Evolutionary conservation across 1,140 invertebrate genomes (phyloP), one percentile per base, ranked within the genome.

Genomic region (Condylostylus longicornis): DNA sequence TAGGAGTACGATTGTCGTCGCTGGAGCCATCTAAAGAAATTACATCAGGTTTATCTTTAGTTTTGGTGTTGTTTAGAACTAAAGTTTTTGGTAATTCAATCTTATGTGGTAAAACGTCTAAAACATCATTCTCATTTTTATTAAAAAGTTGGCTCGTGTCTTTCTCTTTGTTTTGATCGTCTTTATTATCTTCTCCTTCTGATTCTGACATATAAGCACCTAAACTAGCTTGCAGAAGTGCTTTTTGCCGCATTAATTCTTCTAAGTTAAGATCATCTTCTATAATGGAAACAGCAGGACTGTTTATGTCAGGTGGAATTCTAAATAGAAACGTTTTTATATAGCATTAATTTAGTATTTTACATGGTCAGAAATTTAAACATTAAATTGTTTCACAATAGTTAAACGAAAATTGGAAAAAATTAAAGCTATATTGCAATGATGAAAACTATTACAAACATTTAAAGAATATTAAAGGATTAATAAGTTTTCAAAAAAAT

Each of bases 231-330:
- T 77, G 73, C 37, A 77, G 54, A 14, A 75, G 46, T 54, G 81
- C 82, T 63, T 88, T 88, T 58, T 87, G 82, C 49, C 77, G 77
- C 82, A 87, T 87, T 40, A 89, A 61, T 43, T 88, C 84, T 54
- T 88, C 84, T 6, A 88, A 60, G 60, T 88, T 84, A 40, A 87
- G 75, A 47, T 88, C 84, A 51, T 86, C 82, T 56, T 86, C 82
- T 37, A 83, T 75, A 18, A 82, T 71, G 5, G 71, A 69, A 36
- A 82, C 70, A 49, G 82, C 77, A 19, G 81, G 80, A 42, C 77
- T 82, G 44, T 77, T 77, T 44, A 74, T 72, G 52, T 83, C 80
- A 36, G 75, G 68, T 21, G 46, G 45, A 18, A 47, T 77, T 53
- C 42, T 70, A 71, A 40, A 70, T 70, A 38, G n/a, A n/a, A n/a